phyloP scores from a whole-genome alignment of 2,888 invertebrate species.

The Hirtodrosophila cameraria region DNA sequence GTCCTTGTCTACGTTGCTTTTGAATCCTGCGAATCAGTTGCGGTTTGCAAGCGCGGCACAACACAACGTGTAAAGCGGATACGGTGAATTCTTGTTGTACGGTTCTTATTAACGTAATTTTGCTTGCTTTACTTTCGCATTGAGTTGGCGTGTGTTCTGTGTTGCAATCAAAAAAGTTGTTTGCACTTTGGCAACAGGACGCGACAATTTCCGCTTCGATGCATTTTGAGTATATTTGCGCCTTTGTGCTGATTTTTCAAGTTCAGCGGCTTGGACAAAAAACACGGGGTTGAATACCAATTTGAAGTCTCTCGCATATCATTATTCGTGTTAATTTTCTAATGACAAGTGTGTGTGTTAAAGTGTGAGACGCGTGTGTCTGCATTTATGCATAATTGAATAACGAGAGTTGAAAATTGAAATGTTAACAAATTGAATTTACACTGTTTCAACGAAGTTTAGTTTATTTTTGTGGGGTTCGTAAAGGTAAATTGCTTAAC shows the following conservation, averaged over 20 bases:
- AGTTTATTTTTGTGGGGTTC: constrained; percentile 14
- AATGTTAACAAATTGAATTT: constrained; percentile 78
- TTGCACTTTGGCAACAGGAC: constrained; percentile 44
- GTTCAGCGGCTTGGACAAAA: constrained; percentile 46
- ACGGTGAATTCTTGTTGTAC: neutral
- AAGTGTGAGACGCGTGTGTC: constrained; percentile 51
- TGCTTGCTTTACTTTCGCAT: constrained; percentile 9
- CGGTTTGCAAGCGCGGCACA: constrained; percentile 80
- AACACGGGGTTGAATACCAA: constrained; percentile 26
- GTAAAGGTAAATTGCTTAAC: constrained; percentile 56
- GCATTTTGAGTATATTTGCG: constrained; percentile 54
- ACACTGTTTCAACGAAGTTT: constrained; percentile 25
- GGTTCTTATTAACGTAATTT: constrained; percentile 7
- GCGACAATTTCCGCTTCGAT: constrained; percentile 70
- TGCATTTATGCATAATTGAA: constrained; percentile 69
- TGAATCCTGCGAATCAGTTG: constrained; percentile 74
- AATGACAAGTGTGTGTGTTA: constrained; percentile 45
- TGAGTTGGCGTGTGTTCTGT: constrained; percentile 35
- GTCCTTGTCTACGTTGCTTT: constrained; percentile 45
- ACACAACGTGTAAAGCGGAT: constrained; percentile 70
- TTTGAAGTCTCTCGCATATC: constrained; percentile 36
- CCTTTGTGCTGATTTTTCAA: constrained; percentile 49
- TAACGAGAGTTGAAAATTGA: constrained; percentile 78
- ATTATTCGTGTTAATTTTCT: constrained; percentile 47
- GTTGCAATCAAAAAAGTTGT: constrained; percentile 30